Percentiles rank a stretch among this genome's conserved stretches.
Conservation (phyloP, 37 sponge, comb jelly and placozoan genomes). For the Agelas oroides region DNA sequence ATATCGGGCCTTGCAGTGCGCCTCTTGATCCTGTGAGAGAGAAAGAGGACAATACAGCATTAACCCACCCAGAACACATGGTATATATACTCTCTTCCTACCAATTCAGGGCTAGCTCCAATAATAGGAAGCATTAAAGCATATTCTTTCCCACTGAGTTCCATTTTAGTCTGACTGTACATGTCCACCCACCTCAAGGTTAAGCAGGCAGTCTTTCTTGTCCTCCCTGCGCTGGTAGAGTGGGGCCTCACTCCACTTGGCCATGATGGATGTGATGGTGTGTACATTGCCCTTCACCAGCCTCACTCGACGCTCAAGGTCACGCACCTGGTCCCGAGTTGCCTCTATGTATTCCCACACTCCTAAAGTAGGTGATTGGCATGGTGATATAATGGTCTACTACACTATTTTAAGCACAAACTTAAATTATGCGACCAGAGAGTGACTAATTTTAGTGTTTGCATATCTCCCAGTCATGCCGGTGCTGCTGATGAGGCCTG, state of each 20-base stretch:
- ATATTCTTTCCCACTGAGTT: too few relatives aligned
- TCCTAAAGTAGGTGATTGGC: constrained; percentile 51
- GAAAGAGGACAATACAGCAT: not conserved
- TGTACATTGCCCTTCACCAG: constrained; percentile 94
- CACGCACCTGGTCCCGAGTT: constrained; percentile 86
- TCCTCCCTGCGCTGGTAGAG: constrained; percentile 95
- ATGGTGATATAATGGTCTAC: too few relatives aligned
- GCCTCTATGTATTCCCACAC: constrained; percentile 97
- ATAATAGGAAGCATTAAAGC: not conserved
- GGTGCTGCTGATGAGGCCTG: too few relatives aligned
- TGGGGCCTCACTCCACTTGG: constrained; percentile 84
- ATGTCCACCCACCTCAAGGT: constrained; percentile 80
- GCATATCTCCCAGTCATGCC: too few relatives aligned
- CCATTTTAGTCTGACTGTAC: too few relatives aligned
- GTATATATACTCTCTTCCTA: too few relatives aligned
- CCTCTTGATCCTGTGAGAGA: constrained; percentile 74
- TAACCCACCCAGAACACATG: not conserved
- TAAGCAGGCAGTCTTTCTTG: constrained; percentile 81
- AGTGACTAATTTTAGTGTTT: too few relatives aligned
- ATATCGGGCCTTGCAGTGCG: constrained; percentile 76
- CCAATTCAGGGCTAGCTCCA: not conserved
- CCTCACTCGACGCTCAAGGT: constrained; percentile 88
- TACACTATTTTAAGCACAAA: too few relatives aligned
- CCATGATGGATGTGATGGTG: constrained; percentile 81
- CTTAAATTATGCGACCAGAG: too few relatives aligned